Conservation (phyloP, 2,113 vertebrate genomes). For the Vulpes vulpes region DNA sequence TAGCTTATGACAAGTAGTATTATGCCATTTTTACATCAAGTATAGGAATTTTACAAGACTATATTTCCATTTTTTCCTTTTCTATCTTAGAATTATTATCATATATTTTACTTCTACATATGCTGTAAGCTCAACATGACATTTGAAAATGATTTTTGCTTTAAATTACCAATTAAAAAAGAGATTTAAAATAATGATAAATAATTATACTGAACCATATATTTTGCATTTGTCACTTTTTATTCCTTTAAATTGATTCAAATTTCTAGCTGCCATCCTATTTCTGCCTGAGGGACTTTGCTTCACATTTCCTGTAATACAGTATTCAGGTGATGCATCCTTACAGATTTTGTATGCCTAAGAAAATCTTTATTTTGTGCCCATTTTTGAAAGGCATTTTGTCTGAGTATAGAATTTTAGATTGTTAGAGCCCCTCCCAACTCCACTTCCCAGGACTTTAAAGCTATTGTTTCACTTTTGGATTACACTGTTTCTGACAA, state of each 20-base stretch:
- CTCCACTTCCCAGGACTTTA: background rate
- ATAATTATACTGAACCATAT: background rate
- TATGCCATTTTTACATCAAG: background rate
- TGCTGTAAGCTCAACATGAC: background rate
- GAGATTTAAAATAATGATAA: background rate
- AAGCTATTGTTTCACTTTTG: background rate
- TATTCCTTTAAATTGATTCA: background rate
- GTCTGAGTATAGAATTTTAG: background rate
- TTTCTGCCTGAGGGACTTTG: background rate
- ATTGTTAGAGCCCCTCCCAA: background rate
- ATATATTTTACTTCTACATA: background rate
- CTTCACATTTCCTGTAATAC: background rate
- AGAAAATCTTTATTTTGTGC: background rate
- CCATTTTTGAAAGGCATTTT: background rate
- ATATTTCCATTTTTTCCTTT: background rate
- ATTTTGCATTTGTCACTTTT: background rate
- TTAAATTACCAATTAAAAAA: background rate
- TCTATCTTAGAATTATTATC: background rate
- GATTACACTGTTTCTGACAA: background rate
- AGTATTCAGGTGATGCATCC: background rate
- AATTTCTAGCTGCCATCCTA: background rate
- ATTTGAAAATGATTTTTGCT: background rate
- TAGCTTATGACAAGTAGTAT: background rate
- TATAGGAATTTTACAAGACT: background rate
- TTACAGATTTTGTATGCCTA: background rate